A percentile compares a stretch with the other conserved stretches of the same genome.
These are phyloP conservation scores for Haliclystus octoradiatus DNA, from an alignment of 30 jellyfish, hydroid and myxozoan species.

Conservation along the genomic window DNA sequence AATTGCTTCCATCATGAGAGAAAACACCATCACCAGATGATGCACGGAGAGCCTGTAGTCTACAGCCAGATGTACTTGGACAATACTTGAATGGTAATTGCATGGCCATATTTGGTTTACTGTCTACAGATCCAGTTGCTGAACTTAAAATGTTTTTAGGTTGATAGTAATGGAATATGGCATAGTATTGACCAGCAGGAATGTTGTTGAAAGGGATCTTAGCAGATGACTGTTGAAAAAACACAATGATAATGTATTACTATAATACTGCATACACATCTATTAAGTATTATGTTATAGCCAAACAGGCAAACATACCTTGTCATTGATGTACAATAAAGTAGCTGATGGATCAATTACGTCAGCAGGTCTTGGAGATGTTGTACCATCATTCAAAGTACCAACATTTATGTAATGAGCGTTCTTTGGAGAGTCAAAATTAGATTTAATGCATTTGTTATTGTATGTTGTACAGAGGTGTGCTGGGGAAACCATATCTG, in stretches of 20 bases:
- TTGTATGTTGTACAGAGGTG: conserved; percentile 65
- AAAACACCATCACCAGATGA: conserved; percentile 35
- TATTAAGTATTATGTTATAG: no score
- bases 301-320: no score
- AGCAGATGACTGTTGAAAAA: no score
- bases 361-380: conserved; percentile 71
- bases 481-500: conserved; percentile 74
- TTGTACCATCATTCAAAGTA: conserved; percentile 20
- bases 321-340: conserved; percentile 41
- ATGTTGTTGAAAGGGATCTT: no score
- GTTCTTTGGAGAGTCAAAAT: conserved; percentile 44
- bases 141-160: conserved; percentile 61
- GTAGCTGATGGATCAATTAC: conserved; percentile 51
- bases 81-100: conserved; percentile 67
- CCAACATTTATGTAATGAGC: conserved; percentile 29
- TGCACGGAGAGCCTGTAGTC: conserved; percentile 51
- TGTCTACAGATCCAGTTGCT: conserved; percentile 37
- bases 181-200: conserved; percentile 73
- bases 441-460: conserved; percentile 45
- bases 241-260: no score
- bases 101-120: conserved; percentile 48
- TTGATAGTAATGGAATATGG: conserved; percentile 69
- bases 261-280: no score
- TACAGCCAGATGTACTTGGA: conserved; percentile 78
- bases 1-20: conserved; percentile 19